phyloP scores from a whole-genome alignment of 2,888 invertebrate genomes.

The Dynastes tityus region DNA sequence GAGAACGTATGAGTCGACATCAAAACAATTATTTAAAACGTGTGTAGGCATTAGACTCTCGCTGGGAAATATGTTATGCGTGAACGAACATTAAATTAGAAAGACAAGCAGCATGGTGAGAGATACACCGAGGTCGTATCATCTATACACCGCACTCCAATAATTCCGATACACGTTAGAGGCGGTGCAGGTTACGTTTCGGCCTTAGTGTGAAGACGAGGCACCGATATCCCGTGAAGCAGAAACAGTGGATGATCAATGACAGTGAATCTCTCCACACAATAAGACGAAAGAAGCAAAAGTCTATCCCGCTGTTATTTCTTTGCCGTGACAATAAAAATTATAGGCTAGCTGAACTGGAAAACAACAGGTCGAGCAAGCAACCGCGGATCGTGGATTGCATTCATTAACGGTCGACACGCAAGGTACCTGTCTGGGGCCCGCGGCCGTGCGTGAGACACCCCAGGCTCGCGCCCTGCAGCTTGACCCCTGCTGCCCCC shows the following conservation, averaged over 20 bases:
- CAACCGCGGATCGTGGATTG: conserved; percentile 73
- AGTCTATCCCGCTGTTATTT: conserved; percentile 74
- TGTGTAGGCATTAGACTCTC: conserved; percentile 67
- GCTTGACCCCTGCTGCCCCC: conserved; percentile 61
- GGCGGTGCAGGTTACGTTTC: conserved; percentile 41
- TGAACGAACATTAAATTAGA: conserved; percentile 68
- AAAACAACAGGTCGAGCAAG: conserved; percentile 74
- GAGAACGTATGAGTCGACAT: conserved; percentile 60
- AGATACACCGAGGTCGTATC: conserved; percentile 62
- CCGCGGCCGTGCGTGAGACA: conserved; percentile 61
- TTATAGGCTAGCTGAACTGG: conserved; percentile 76
- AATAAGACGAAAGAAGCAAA: conserved; percentile 65
- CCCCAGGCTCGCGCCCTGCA: conserved; percentile 60
- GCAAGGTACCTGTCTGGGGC: conserved; percentile 66
- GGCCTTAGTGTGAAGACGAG: conserved; percentile 51
- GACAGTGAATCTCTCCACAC: conserved; percentile 66
- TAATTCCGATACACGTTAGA: conserved; percentile 55
- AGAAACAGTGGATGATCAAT: conserved; percentile 65
- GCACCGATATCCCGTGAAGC: conserved; percentile 55
- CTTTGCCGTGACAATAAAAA: conserved; percentile 76
- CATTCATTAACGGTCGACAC: conserved; percentile 75
- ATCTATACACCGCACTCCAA: conserved; percentile 57
- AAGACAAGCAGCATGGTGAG: conserved; percentile 66
- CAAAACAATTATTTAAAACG: conserved; percentile 67
- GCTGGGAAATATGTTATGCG: conserved; percentile 67